Conservation (phyloP, 2,113 vertebrate species). For the Megalops atlanticus region DNA sequence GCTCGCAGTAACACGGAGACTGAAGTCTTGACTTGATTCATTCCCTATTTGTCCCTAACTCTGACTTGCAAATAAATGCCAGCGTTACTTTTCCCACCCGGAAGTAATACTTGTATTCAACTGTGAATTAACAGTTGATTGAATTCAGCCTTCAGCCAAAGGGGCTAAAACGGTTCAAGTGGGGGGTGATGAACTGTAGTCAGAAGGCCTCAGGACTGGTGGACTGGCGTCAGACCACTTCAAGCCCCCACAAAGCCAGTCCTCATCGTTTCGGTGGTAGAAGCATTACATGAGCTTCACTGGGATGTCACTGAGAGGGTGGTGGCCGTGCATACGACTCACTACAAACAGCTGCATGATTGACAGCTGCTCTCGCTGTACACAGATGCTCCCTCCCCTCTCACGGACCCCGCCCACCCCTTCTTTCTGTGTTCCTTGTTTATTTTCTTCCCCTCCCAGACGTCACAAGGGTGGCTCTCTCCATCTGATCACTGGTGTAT, state of each 20-base stretch:
- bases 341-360: not conserved
- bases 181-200: not conserved
- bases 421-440: too few relatives aligned
- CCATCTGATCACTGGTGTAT: not conserved
- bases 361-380: too few relatives aligned
- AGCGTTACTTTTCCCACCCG: too few relatives aligned
- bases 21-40: too few relatives aligned
- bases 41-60: too few relatives aligned
- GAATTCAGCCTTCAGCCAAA: too few relatives aligned
- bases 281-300: not conserved
- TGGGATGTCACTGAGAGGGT: not conserved
- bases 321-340: not conserved
- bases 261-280: not conserved
- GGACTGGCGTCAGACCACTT: too few relatives aligned
- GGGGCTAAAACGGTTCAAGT: too few relatives aligned
- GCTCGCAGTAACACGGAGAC: too few relatives aligned
- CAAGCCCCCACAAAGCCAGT: not conserved
- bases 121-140: too few relatives aligned
- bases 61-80: too few relatives aligned
- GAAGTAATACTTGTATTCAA: too few relatives aligned
- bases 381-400: not conserved
- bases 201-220: not conserved
- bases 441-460: not conserved
- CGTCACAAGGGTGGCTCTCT: not conserved
- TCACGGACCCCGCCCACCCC: not conserved